Conservation (phyloP, 2,797 vertebrate genomes). For the Hippopotamyrus pictus region DNA sequence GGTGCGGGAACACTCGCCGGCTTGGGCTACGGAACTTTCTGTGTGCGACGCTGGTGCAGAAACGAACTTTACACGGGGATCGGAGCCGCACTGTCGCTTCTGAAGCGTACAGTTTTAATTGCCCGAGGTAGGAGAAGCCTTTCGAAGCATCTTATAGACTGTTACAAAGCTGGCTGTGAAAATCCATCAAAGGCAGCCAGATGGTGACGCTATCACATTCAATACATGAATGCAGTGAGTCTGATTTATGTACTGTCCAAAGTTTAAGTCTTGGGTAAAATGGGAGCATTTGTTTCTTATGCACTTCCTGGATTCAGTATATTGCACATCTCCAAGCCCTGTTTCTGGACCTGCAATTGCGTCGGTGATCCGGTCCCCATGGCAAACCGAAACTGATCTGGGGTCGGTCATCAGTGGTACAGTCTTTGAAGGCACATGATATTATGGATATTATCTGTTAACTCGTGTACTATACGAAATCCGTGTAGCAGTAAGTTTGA, state of each 20-base stretch:
- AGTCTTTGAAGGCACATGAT: not conserved
- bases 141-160: not conserved
- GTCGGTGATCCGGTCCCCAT: not conserved
- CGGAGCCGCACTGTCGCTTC: not conserved
- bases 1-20: not conserved
- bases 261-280: not conserved
- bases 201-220: not conserved
- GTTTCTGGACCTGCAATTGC: not conserved
- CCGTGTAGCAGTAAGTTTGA: not conserved
- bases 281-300: not conserved
- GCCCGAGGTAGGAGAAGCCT: constrained; percentile 46
- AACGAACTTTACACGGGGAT: not conserved
- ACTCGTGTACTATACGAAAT: not conserved
- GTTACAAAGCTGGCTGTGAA: not conserved
- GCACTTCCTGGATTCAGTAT: not conserved
- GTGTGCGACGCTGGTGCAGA: not conserved
- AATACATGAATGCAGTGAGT: not conserved
- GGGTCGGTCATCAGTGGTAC: not conserved
- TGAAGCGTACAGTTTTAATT: constrained; percentile 22
- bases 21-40: constrained; percentile 3
- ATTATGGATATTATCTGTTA: not conserved
- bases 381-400: not conserved
- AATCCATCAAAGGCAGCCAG: not conserved
- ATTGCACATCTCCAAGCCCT: not conserved
- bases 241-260: not conserved